Conservation (phyloP, 2,888 invertebrate genomes). For the Acanthacorydalis orientalis region DNA sequence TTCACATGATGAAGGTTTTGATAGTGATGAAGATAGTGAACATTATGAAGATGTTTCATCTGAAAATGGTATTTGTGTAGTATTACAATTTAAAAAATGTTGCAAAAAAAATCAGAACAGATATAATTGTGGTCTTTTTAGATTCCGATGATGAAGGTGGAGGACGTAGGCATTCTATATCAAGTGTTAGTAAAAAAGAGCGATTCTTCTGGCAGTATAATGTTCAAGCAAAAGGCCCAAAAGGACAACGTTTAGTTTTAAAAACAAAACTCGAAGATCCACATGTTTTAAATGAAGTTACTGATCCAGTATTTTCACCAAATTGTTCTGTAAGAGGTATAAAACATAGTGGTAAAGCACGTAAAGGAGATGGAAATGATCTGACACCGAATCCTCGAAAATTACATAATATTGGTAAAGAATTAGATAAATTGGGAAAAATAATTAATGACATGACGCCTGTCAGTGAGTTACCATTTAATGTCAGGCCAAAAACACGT, state of each 20-base stretch:
- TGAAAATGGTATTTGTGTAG: slow-evolving; percentile 34
- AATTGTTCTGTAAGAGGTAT: slow-evolving; percentile 79
- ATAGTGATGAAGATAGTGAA: slow-evolving; percentile 72
- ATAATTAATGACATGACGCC: slow-evolving; percentile 94
- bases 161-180: slow-evolving; percentile 14
- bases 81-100: too few relatives aligned
- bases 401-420: slow-evolving; percentile 76
- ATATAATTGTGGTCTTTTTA: too few relatives aligned
- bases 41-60: slow-evolving; percentile 76
- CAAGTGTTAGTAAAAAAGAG: slow-evolving; percentile 44
- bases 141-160: slow-evolving; percentile 47
- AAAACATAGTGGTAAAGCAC: slow-evolving; percentile 71
- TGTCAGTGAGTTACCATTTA: slow-evolving; percentile 81
- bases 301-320: slow-evolving; percentile 93
- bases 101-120: too few relatives aligned
- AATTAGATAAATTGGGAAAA: slow-evolving; percentile 76
- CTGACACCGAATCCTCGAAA: slow-evolving; percentile 90
- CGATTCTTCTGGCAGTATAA: slow-evolving; percentile 97
- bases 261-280: slow-evolving; percentile 81
- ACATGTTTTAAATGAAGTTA: slow-evolving; percentile 74
- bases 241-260: slow-evolving; percentile 76
- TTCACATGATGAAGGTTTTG: slow-evolving; percentile 72
- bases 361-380: slow-evolving; percentile 96
- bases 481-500: slow-evolving; percentile 76
- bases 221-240: slow-evolving; percentile 94